A percentile compares a stretch with the other conserved stretches of the same genome.
These are phyloP conservation scores for Chloropsis hardwickii DNA, from an alignment of 2,113 vertebrate species.

Conservation along the genomic window DNA sequence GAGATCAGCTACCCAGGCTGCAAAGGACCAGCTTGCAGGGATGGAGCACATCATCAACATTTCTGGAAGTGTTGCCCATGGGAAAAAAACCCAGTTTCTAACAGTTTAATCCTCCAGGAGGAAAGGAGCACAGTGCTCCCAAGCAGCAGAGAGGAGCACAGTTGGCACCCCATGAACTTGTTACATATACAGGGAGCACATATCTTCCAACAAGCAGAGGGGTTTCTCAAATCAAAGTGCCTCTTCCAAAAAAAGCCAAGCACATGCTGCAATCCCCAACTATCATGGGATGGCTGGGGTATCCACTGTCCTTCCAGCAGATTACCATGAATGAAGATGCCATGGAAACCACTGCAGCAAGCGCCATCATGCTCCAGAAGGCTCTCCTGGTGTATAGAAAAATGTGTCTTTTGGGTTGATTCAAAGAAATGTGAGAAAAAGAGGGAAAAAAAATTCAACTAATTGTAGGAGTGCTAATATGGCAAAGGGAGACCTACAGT, in stretches of 20 bases:
- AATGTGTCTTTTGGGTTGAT: not conserved
- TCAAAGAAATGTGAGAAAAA: not conserved
- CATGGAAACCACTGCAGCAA: not conserved
- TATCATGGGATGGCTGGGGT: not conserved
- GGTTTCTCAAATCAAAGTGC: not conserved
- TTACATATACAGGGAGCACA: not conserved
- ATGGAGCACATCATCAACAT: not conserved
- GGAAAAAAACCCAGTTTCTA: not conserved
- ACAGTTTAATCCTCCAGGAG: not conserved
- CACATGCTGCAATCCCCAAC: not conserved
- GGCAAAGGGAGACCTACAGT: not conserved
- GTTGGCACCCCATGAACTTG: not conserved
- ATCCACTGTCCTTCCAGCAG: not conserved
- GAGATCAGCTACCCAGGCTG: not conserved
- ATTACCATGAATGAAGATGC: not conserved
- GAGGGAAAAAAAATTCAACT: not conserved
- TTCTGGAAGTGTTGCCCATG: not conserved
- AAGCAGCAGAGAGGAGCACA: not conserved
- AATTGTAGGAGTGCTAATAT: not conserved
- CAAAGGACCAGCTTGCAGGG: not conserved
- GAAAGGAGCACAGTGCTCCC: not conserved
- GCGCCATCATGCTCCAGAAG: not conserved
- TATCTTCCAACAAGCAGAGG: not conserved
- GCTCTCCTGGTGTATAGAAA: not conserved
- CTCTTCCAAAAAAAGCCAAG: not conserved